Conservation (phyloP, 2,113 vertebrate genomes). For the Gymnocephalus cernua region DNA sequence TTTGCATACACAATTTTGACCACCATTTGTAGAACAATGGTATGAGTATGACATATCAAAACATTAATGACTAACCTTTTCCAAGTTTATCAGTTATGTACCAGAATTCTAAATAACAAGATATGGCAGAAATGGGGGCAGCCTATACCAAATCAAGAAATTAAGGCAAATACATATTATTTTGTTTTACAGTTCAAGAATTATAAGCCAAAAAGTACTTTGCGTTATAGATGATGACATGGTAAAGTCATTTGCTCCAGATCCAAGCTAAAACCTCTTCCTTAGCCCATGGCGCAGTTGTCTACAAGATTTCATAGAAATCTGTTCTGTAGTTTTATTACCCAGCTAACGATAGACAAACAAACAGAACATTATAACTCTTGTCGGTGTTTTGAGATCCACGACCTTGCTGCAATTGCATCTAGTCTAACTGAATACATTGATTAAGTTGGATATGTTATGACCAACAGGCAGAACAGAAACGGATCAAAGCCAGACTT, state of each 20-base stretch:
- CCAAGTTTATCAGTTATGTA: background rate
- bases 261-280: background rate
- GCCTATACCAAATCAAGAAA: background rate
- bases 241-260: background rate
- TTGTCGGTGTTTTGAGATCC: background rate
- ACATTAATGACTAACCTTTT: background rate
- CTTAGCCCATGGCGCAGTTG: too few relatives aligned
- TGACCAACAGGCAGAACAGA: conserved; percentile 10
- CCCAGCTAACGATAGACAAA: background rate
- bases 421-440: background rate
- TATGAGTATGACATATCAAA: too few relatives aligned
- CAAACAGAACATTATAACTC: background rate
- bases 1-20: too few relatives aligned
- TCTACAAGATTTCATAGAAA: background rate
- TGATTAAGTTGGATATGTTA: conserved; percentile 3
- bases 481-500: background rate
- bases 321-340: background rate
- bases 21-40: too few relatives aligned
- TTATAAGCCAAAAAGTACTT: background rate
- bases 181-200: background rate
- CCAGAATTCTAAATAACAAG: background rate
- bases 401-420: background rate
- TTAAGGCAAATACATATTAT: background rate
- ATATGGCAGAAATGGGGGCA: background rate
- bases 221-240: background rate